A percentile compares a stretch with the other conserved stretches of the same genome.
Evolutionary conservation across 2,888 invertebrate species (phyloP).

Genomic region (Oscheius sp.): DNA sequence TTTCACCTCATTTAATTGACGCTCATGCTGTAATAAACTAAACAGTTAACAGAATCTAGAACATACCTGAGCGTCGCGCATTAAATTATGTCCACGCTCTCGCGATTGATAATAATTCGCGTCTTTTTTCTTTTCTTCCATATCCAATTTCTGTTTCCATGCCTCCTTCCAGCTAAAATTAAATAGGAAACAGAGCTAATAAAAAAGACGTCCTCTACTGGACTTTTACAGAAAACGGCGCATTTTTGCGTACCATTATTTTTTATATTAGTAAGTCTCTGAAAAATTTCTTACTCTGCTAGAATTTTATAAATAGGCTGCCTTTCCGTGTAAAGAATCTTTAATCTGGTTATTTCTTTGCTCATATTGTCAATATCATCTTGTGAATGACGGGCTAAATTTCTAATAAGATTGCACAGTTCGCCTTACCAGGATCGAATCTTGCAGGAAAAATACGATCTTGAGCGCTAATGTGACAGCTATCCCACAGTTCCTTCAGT

Average conservation of each 20-base stretch:
- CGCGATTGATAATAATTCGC: slow-evolving; percentile 31
- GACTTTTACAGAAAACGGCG: neutral
- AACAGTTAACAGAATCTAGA: neutral
- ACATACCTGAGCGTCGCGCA: slow-evolving; percentile 20
- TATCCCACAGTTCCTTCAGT: slow-evolving; percentile 29
- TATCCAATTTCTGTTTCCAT: slow-evolving; percentile 30
- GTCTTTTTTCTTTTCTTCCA: slow-evolving; percentile 34
- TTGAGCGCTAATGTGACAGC: slow-evolving; percentile 17
- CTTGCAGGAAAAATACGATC: neutral
- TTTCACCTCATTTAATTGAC: slow-evolving; percentile 12
- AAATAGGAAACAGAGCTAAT: neutral
- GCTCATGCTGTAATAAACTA: slow-evolving; percentile 8
- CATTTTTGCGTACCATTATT: neutral
- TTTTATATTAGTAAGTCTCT: neutral
- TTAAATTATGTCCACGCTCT: slow-evolving; percentile 23
- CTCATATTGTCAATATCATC: slow-evolving; percentile 4
- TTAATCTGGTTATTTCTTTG: neutral
- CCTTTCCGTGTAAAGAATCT: neutral
- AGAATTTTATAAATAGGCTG: slow-evolving; percentile 20
- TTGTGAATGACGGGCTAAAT: neutral
- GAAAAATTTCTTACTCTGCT: neutral
- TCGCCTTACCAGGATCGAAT: slow-evolving; percentile 28
- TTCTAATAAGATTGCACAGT: neutral
- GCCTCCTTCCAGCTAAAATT: slow-evolving; percentile 29
- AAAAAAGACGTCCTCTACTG: neutral